Evolutionary conservation across 2,888 invertebrate genomes (phyloP), one percentile per base, ranked within the genome.

Genomic region (Drosophila tripunctata): DNA sequence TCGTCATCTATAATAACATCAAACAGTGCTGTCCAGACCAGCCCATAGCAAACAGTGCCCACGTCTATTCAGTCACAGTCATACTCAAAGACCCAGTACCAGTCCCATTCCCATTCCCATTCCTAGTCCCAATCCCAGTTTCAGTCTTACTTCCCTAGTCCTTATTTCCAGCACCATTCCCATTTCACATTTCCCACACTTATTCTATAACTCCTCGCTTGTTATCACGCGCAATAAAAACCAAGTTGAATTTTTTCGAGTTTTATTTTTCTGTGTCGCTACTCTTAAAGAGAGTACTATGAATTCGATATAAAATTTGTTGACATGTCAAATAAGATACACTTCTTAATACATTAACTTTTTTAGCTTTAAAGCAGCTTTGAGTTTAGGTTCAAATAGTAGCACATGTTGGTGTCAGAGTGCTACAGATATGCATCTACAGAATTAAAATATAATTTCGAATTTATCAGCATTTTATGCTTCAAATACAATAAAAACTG

Each of bases 1-100:
- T 83, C 79, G 82, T 81, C 81, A 81, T 81, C 85, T 82, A 81
- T 81, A 85, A 81, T 85, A 85, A 81, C 85, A 82, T 85, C 81
- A 81, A 81, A 81, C 79, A 68, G 78, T 67, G 65, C 78, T 78
- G 85, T 63, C 78, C 78, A 69, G 78, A 77, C 50, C 70, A 69
- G 78, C 75, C 65, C 54, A 61, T 44, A 38, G 62, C 45, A 60
- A 71, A 55, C 62, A 75, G 44, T 60, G 63, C 76, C 70, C 67
- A 64, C 47, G 38, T 67, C 67, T 56, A 56, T 57, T 55, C 50
- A 48, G 50, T 33, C 54, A 33, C 33, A 48, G 21, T 43, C 35
- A n/a, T n/a, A n/a, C n/a, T n/a, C n/a, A n/a, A n/a, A n/a, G n/a
- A n/a, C n/a, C n/a, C n/a, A n/a, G n/a, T n/a, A n/a, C n/a, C n/a